Percentiles rank a stretch among this genome's conserved stretches.
phyloP scores from a whole-genome alignment of 2,113 vertebrate genomes.

The Gracilinanus agilis region DNA sequence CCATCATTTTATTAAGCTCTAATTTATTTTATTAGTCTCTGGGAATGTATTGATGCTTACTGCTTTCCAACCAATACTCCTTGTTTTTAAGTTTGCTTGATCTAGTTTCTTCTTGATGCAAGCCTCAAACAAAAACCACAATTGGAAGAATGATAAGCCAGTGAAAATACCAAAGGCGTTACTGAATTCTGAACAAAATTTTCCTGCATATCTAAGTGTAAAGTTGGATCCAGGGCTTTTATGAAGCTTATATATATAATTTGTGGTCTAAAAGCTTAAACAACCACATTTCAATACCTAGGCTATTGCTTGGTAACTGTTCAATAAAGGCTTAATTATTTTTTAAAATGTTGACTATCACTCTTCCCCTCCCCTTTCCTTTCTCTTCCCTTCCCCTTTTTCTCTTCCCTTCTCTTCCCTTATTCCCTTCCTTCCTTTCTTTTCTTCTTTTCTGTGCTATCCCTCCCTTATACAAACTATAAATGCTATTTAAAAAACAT shows the following conservation, averaged over 20 bases:
- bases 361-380: not conserved
- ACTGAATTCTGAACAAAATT: not conserved
- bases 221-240: not conserved
- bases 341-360: not conserved
- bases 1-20: constrained; percentile 74
- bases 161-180: not conserved
- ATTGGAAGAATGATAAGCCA: not conserved
- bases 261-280: not conserved
- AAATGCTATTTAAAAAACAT: too few species aligned
- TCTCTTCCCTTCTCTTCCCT: not conserved
- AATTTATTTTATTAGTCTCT: constrained; percentile 78
- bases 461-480: too few species aligned
- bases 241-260: not conserved
- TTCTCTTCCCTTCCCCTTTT: not conserved
- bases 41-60: constrained; percentile 68
- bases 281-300: not conserved
- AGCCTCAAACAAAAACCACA: not conserved
- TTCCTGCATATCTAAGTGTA: not conserved
- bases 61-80: constrained; percentile 70
- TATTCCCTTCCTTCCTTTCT: not conserved
- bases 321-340: not conserved
- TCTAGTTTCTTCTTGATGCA: constrained; percentile 23
- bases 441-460: not conserved
- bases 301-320: not conserved
- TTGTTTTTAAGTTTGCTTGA: constrained; percentile 38